Evolutionary conservation across 2,113 vertebrate species (phyloP).

Genomic region (Nesospiza acunhae): DNA sequence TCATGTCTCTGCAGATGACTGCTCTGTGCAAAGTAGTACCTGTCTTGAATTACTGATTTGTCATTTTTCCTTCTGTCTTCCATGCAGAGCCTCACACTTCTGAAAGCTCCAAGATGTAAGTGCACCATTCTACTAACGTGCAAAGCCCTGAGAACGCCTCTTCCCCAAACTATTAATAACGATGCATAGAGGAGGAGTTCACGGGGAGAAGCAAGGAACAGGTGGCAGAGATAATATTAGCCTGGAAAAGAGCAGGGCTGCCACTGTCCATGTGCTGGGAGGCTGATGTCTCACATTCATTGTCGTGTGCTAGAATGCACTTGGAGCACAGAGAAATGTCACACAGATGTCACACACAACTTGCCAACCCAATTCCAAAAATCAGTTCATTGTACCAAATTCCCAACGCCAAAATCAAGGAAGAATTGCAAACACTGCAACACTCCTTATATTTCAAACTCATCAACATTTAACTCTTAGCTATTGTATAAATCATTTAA

Average conservation of each 20-base stretch:
- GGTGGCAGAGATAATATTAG: constrained; percentile 86
- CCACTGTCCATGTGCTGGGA: constrained; percentile 12
- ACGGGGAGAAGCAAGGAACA: constrained; percentile 77
- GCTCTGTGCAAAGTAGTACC: background rate
- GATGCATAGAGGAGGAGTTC: constrained; percentile 66
- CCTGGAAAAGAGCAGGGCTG: constrained; percentile 80
- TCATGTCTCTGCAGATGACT: background rate
- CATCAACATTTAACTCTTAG: background rate
- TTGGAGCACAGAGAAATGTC: constrained; percentile 63
- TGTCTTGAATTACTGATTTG: background rate
- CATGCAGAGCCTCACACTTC: background rate
- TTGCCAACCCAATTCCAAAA: background rate
- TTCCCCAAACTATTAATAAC: constrained; percentile 82
- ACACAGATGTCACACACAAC: background rate
- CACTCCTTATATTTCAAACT: background rate
- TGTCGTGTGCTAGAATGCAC: constrained; percentile 64
- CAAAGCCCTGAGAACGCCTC: constrained; percentile 35
- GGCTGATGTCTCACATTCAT: constrained; percentile 52
- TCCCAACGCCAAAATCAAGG: background rate
- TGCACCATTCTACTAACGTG: background rate
- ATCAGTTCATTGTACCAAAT: background rate
- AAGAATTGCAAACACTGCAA: background rate
- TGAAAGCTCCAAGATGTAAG: background rate
- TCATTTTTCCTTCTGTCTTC: background rate
- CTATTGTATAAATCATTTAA: background rate